These are phyloP conservation scores for Neofelis nebulosa DNA, from an alignment of 2,113 vertebrate genomes.

Conservation along the genomic window DNA sequence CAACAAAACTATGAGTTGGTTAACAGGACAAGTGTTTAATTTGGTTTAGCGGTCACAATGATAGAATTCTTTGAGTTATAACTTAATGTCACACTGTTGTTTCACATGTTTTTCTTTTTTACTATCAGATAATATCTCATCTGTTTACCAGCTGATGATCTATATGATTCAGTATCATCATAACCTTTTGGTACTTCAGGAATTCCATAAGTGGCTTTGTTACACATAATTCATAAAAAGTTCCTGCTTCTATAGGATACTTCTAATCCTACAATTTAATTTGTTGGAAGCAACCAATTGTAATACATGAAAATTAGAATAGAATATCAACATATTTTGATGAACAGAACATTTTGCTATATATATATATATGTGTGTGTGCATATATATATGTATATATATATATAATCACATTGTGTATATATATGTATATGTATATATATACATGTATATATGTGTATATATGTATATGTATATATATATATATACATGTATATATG, in stretches of 20 bases:
- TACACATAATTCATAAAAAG: neutral
- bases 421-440: neutral
- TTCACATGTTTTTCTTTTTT: neutral
- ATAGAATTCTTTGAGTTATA: neutral
- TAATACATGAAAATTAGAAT: neutral
- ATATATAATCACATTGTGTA: neutral
- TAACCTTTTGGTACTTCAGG: neutral
- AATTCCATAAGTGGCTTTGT: neutral
- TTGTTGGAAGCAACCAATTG: neutral
- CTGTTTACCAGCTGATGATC: neutral
- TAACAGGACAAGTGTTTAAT: neutral
- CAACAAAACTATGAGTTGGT: neutral
- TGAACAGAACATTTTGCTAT: neutral
- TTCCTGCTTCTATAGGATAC: neutral
- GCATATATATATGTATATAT: accelerated
- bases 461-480: no score
- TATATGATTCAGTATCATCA: neutral
- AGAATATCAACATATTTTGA: neutral
- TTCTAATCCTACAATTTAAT: neutral
- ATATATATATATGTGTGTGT: neutral
- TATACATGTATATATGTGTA: no score
- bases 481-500: neutral
- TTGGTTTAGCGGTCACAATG: neutral
- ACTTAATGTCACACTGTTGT: neutral
- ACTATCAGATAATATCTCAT: neutral